Conservation (phyloP, 2,888 invertebrate genomes). For the Pseudeuparius sepicola region DNA sequence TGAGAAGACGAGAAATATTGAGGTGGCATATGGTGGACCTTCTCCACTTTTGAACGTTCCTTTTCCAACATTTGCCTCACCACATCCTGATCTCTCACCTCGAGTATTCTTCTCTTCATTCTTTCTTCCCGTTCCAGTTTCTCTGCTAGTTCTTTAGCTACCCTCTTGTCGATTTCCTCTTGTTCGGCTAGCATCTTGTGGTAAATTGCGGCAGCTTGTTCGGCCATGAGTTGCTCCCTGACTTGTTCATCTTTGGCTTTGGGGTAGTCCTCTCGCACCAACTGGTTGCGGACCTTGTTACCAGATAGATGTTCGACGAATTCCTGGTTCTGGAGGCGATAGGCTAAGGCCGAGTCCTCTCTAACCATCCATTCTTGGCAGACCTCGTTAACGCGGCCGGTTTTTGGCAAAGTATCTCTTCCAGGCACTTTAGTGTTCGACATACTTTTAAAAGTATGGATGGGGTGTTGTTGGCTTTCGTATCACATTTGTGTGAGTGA, state of each 20-base stretch:
- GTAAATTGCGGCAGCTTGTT: slow-evolving; percentile 50
- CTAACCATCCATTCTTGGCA: slow-evolving; percentile 75
- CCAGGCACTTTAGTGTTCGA: slow-evolving; percentile 27
- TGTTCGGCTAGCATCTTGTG: slow-evolving; percentile 54
- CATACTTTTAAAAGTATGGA: slow-evolving; percentile 21
- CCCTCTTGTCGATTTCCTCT: slow-evolving; percentile 56
- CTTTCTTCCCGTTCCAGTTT: slow-evolving; percentile 50
- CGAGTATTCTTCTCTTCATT: slow-evolving; percentile 42
- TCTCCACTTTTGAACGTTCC: slow-evolving; percentile 26
- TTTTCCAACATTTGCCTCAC: slow-evolving; percentile 44
- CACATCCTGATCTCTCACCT: slow-evolving; percentile 45
- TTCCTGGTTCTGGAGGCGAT: slow-evolving; percentile 72
- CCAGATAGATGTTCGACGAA: slow-evolving; percentile 68
- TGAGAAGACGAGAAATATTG: no score
- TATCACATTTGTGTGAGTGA: no score
- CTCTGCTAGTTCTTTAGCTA: slow-evolving; percentile 58
- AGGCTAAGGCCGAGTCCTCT: slow-evolving; percentile 74
- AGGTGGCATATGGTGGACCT: no score
- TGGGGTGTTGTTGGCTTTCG: no score
- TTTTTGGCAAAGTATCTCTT: slow-evolving; percentile 49
- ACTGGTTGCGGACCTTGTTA: slow-evolving; percentile 64
- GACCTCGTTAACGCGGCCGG: slow-evolving; percentile 61
- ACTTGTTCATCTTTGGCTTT: slow-evolving; percentile 64
- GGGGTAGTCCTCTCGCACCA: slow-evolving; percentile 70
- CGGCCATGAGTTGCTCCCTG: slow-evolving; percentile 55